Conservation (phyloP, 2,113 vertebrate genomes). For the Taurulus bubalis region DNA sequence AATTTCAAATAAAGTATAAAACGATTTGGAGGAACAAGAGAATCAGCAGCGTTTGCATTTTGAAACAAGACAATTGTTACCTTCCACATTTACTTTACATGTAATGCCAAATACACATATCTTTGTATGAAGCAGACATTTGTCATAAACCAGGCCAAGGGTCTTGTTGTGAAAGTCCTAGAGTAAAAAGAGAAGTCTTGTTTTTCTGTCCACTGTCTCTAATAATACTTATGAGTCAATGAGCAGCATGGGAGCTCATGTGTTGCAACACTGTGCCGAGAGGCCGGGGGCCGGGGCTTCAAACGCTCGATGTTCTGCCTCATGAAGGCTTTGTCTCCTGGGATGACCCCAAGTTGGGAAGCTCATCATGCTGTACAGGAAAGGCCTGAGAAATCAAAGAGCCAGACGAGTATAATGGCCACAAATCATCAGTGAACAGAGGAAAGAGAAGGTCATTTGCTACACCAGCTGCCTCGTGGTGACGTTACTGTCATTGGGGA, state of each 20-base stretch:
- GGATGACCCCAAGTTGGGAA: slow-evolving; percentile 85
- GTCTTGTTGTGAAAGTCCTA: slow-evolving; percentile 42
- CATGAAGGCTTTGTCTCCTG: slow-evolving; percentile 80
- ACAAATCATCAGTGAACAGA: slow-evolving; percentile 69
- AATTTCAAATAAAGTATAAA: background rate
- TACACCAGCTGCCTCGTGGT: slow-evolving; percentile 48
- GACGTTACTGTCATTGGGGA: slow-evolving; percentile 17
- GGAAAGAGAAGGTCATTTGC: slow-evolving; percentile 77
- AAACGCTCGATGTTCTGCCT: slow-evolving; percentile 74
- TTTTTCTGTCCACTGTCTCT: slow-evolving; percentile 52
- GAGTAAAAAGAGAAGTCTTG: slow-evolving; percentile 41
- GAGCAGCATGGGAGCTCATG: slow-evolving; percentile 59
- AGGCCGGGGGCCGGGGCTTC: slow-evolving; percentile 73
- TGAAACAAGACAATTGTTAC: background rate
- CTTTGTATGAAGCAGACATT: slow-evolving; percentile 19
- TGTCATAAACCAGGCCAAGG: slow-evolving; percentile 30
- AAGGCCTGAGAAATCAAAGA: slow-evolving; percentile 84
- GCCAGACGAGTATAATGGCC: slow-evolving; percentile 78
- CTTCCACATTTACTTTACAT: background rate
- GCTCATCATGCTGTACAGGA: slow-evolving; percentile 83
- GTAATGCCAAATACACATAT: slow-evolving; percentile 19
- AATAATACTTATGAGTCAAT: slow-evolving; percentile 60
- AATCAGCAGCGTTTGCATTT: background rate
- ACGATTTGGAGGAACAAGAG: too few species aligned
- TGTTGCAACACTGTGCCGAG: slow-evolving; percentile 50